Evolutionary conservation across 92 coral and sea anemone genomes (phyloP).

Genomic region (Zoanthus sansibaricus): DNA sequence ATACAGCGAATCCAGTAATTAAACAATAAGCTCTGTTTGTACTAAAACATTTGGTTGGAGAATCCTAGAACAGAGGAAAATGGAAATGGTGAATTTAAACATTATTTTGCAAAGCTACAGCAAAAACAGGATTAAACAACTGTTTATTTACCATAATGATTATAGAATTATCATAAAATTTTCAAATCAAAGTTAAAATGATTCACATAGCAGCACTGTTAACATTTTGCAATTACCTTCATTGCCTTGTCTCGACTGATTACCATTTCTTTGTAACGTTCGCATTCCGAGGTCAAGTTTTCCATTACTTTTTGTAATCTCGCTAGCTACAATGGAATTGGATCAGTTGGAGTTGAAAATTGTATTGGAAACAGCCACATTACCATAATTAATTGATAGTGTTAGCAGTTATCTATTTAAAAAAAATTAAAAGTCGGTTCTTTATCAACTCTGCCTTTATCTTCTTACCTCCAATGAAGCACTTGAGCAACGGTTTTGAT

Average conservation of each 20-base stretch:
- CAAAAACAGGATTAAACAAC: too few relatives aligned
- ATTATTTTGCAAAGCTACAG: too few relatives aligned
- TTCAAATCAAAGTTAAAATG: background rate
- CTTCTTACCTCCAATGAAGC: slow-evolving; percentile 88
- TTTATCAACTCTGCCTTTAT: background rate
- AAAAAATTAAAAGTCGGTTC: background rate
- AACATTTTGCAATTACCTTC: slow-evolving; percentile 59
- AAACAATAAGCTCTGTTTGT: too few relatives aligned
- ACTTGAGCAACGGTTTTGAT: slow-evolving; percentile 89
- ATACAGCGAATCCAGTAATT: too few relatives aligned
- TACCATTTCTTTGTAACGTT: slow-evolving; percentile 83
- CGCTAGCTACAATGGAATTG: slow-evolving; percentile 68
- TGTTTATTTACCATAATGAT: too few relatives aligned
- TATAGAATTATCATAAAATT: too few relatives aligned
- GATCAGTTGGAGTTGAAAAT: background rate
- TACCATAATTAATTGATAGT: too few relatives aligned
- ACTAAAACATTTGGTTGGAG: too few relatives aligned
- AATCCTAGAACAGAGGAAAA: too few relatives aligned
- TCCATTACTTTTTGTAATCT: slow-evolving; percentile 84
- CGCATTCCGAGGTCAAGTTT: slow-evolving; percentile 89
- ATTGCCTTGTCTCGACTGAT: slow-evolving; percentile 88
- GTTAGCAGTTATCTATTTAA: too few relatives aligned
- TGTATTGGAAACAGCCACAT: background rate
- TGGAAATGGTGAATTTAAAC: too few relatives aligned
- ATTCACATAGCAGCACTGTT: too few relatives aligned